These are phyloP conservation scores for Metopolophium dirhodum DNA, from an alignment of 1,140 invertebrate genomes.

Conservation along the genomic window DNA sequence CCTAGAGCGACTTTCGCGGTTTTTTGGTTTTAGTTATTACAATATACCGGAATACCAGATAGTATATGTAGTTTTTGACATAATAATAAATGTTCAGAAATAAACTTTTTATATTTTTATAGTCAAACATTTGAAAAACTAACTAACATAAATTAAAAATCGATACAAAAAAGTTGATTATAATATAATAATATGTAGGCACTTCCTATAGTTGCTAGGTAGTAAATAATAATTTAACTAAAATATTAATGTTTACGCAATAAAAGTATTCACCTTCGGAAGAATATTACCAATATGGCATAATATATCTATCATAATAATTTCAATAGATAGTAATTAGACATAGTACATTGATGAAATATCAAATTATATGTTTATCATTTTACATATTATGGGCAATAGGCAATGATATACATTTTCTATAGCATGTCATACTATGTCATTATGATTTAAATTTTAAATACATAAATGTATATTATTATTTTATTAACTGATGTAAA, in stretches of 20 bases:
- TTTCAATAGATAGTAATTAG: not conserved
- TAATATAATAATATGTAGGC: not conserved
- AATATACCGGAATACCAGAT: no score
- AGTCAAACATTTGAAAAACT: no score
- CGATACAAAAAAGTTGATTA: not conserved
- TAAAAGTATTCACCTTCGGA: constrained; percentile 19
- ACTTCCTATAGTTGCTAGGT: not conserved
- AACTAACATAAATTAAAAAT: not conserved
- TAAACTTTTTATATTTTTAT: no score
- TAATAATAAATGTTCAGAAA: no score
- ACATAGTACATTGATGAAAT: not conserved
- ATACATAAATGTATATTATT: not conserved
- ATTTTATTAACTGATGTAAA: not conserved
- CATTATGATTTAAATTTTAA: not conserved
- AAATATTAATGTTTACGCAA: not conserved
- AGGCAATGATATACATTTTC: not conserved
- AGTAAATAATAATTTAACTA: not conserved
- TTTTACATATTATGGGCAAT: not conserved
- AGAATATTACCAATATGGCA: not conserved
- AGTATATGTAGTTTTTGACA: no score
- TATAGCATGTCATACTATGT: not conserved
- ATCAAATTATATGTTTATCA: not conserved
- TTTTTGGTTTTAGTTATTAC: no score
- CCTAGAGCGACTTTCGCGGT: no score
- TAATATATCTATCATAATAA: not conserved